Percentiles rank a stretch among this genome's conserved stretches.
These are phyloP conservation scores for Cricetomys ansorgei DNA, from an alignment of 2,113 vertebrate species.

Conservation along the genomic window DNA sequence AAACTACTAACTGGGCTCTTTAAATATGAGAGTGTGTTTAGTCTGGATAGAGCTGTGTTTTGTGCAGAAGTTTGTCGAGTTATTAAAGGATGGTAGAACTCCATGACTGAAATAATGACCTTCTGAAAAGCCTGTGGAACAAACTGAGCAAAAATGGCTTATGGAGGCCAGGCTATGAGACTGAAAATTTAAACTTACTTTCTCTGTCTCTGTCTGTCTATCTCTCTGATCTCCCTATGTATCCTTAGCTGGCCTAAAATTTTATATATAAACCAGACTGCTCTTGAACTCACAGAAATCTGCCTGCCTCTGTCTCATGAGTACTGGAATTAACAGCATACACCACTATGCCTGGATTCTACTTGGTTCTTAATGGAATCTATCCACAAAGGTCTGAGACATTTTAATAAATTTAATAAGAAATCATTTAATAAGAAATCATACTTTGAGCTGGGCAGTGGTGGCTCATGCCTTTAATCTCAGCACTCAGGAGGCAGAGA, in stretches of 20 bases:
- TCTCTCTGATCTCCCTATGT: background rate
- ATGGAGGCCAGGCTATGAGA: background rate
- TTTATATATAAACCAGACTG: background rate
- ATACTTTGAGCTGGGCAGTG: background rate
- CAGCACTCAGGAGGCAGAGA: background rate
- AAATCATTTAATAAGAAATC: background rate
- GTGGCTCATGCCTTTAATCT: background rate
- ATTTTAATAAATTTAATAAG: slow-evolving; percentile 9
- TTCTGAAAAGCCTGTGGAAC: background rate
- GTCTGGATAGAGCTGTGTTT: slow-evolving; percentile 18
- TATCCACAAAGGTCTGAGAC: background rate
- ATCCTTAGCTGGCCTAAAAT: background rate
- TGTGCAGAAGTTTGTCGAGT: slow-evolving; percentile 16
- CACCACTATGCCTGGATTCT: background rate
- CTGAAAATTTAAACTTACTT: background rate
- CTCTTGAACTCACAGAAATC: background rate
- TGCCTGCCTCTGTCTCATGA: background rate
- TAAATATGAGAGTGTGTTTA: background rate
- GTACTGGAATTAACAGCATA: background rate
- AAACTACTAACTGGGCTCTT: slow-evolving; percentile 11
- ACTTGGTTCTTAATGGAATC: slow-evolving; percentile 21
- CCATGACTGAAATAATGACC: background rate
- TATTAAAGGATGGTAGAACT: background rate
- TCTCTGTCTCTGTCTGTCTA: background rate
- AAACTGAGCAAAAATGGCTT: background rate